phyloP scores from a whole-genome alignment of 64 coral and sea anemone genomes.

The Astreopora myriophthalma region DNA sequence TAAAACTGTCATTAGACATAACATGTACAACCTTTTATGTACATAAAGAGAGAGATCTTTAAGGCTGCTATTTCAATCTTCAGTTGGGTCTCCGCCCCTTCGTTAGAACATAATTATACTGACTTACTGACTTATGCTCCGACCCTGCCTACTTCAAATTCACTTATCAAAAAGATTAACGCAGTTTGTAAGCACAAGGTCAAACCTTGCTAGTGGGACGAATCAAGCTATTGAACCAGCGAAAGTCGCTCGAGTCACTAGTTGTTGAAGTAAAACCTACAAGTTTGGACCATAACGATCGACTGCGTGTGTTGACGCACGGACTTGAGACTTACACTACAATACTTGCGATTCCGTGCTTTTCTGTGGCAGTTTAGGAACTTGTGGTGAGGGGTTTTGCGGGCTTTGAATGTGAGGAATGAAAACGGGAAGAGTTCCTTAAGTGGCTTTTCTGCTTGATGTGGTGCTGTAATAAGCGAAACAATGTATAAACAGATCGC shows the following conservation, averaged over 20 bases:
- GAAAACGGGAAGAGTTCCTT: not conserved
- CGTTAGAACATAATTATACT: constrained; percentile 21
- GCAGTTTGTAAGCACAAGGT: not conserved
- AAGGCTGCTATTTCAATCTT: constrained; percentile 46
- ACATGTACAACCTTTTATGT: constrained; percentile 39
- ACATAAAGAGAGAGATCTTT: constrained; percentile 46
- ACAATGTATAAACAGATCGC: constrained; percentile 30
- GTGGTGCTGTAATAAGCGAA: not conserved
- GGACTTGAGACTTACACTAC: not conserved
- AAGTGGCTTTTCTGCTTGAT: constrained; percentile 26
- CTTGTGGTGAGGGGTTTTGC: not conserved
- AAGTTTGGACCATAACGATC: not conserved
- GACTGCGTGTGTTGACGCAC: not conserved
- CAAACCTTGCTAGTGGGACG: constrained; percentile 14
- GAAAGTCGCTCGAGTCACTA: not conserved
- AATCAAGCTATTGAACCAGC: not conserved
- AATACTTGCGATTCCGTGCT: not conserved
- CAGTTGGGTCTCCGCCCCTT: not conserved
- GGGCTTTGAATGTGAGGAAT: not conserved
- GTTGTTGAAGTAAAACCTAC: not conserved
- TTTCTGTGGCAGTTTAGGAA: not conserved
- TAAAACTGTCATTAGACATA: constrained; percentile 29
- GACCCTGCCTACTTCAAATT: constrained; percentile 9
- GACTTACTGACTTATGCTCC: not conserved
- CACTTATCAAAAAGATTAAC: constrained; percentile 50